These are phyloP conservation scores for Thereva unica DNA, from an alignment of 2,888 invertebrate species.

Conservation along the genomic window DNA sequence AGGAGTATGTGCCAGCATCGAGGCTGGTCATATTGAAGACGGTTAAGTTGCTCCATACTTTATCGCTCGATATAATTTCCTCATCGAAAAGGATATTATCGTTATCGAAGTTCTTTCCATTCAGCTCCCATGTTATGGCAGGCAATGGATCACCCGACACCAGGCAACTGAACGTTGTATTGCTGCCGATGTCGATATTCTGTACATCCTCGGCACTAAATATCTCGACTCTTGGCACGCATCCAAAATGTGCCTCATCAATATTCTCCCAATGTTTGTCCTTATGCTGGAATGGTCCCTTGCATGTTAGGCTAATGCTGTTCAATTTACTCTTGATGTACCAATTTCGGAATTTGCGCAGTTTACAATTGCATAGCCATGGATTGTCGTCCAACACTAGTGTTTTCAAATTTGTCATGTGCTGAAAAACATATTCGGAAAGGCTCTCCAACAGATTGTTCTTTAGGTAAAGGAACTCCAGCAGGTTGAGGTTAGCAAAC, in stretches of 20 bases:
- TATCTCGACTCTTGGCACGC: constrained; percentile 74
- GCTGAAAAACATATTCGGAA: constrained; percentile 69
- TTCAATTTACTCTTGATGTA: constrained; percentile 77
- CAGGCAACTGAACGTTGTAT: constrained; percentile 80
- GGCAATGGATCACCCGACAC: constrained; percentile 84
- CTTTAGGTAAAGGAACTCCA: constrained; percentile 79
- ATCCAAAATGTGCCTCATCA: constrained; percentile 76
- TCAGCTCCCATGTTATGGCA: constrained; percentile 79
- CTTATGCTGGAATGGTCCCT: constrained; percentile 70
- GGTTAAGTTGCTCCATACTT: constrained; percentile 77
- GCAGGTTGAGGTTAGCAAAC: constrained; percentile 72
- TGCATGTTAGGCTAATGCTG: constrained; percentile 74
- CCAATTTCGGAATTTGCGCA: constrained; percentile 84
- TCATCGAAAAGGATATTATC: constrained; percentile 61
- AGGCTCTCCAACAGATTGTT: constrained; percentile 76
- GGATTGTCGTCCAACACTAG: constrained; percentile 82
- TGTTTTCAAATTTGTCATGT: constrained; percentile 77
- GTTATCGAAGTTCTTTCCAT: constrained; percentile 67
- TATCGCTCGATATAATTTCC: constrained; percentile 54
- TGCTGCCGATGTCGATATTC: constrained; percentile 77
- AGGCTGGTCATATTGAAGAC: constrained; percentile 79
- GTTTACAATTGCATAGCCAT: constrained; percentile 87
- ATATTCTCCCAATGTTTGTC: constrained; percentile 79
- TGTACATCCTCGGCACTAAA: constrained; percentile 63
- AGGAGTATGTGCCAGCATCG: constrained; percentile 84